Evolutionary conservation across 2,888 invertebrate species (phyloP).

Genomic region (Merodon equestris): DNA sequence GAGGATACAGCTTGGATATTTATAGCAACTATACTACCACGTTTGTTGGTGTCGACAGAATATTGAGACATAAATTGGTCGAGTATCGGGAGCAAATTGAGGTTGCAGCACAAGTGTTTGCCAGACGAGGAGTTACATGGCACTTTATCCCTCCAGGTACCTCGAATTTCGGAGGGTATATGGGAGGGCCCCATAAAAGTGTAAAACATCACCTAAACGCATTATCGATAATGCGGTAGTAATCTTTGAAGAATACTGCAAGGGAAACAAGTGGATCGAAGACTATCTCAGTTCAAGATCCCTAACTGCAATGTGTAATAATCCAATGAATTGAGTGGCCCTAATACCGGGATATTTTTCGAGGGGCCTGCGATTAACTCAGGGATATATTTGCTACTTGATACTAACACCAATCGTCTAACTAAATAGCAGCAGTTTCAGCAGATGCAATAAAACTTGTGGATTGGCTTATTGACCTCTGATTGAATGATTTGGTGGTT

Average conservation of each 20-base stretch:
- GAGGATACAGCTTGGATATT: constrained; percentile 17
- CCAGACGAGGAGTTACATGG: constrained; percentile 1
- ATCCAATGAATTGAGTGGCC: no score
- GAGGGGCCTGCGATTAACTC: constrained; percentile 3
- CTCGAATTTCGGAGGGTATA: constrained; percentile 8
- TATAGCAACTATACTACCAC: constrained; percentile 27
- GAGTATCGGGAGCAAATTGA: neutral
- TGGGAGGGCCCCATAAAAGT: constrained; percentile 14
- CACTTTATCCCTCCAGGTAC: constrained; percentile 11
- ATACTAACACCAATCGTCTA: constrained; percentile 12
- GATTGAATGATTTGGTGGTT: constrained; percentile 28
- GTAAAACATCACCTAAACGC: constrained; percentile 13
- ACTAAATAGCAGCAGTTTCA: constrained; percentile 31
- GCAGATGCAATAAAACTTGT: constrained; percentile 8
- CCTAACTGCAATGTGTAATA: no score
- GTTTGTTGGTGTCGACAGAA: constrained; percentile 1
- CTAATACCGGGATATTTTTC: constrained; percentile 9
- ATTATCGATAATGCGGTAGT: neutral
- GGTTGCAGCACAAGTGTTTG: neutral
- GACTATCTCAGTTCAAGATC: constrained; percentile 9
- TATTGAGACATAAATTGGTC: no score
- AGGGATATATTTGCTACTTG: no score
- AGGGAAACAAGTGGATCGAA: constrained; percentile 9
- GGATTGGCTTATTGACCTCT: no score
- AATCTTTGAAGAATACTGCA: constrained; percentile 18